Evolutionary conservation across 53 echinoderm and acorn worm species (phyloP).

Genomic region (Apostichopus leukothele): DNA sequence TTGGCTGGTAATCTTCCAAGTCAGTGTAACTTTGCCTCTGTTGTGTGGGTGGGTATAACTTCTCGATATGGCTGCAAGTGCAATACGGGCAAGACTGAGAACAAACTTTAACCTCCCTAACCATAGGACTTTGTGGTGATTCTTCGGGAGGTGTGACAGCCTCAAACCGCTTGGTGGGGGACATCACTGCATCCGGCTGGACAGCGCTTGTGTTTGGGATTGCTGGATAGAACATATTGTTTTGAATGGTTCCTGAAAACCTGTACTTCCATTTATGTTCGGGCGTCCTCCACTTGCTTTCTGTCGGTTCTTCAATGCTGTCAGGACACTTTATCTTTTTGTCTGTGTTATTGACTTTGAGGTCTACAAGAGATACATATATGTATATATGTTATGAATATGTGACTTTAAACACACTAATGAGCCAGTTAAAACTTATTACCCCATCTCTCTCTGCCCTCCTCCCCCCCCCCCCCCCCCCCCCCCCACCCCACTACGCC

Average conservation of each 20-base stretch:
- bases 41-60: conserved; percentile 8
- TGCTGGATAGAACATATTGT: conserved; percentile 32
- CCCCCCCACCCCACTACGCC: too few relatives aligned
- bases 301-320: background rate
- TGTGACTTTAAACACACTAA: background rate
- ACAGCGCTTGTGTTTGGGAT: background rate
- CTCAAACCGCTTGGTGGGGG: background rate
- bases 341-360: background rate
- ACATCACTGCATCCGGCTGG: background rate
- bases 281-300: background rate
- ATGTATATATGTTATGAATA: background rate
- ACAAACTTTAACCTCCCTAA: background rate
- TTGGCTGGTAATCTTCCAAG: background rate
- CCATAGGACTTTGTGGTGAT: background rate
- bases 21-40: background rate
- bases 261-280: background rate
- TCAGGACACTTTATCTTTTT: background rate
- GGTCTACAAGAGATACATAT: background rate
- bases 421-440: background rate
- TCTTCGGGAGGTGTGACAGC: background rate
- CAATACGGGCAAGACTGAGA: background rate
- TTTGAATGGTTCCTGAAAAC: conserved; percentile 30
- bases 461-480: background rate
- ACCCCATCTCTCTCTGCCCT: too few relatives aligned
- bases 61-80: background rate